These are phyloP conservation scores for Poeciliopsis infans DNA, from an alignment of 2,797 vertebrate species.

Conservation along the genomic window DNA sequence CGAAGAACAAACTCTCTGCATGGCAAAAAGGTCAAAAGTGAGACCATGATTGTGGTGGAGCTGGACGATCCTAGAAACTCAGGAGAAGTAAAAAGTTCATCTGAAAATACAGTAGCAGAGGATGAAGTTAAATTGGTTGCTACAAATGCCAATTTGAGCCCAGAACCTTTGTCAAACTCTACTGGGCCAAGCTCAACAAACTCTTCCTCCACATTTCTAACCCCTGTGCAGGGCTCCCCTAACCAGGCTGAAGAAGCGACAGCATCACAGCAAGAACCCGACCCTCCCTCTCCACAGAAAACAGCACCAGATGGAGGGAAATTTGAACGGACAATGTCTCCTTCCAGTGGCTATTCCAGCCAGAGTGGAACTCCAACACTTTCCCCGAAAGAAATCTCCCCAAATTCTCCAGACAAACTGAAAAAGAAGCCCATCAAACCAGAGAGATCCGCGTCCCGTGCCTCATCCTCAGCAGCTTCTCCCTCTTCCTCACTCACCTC, in stretches of 20 bases:
- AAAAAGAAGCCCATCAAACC: conserved; percentile 86
- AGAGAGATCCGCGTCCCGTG: conserved; percentile 82
- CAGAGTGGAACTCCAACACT: conserved; percentile 95
- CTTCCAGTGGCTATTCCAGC: conserved; percentile 97
- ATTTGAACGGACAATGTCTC: conserved; percentile 94
- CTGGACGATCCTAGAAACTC: conserved; percentile 50
- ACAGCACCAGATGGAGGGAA: conserved; percentile 73
- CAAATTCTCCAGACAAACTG: conserved; percentile 82
- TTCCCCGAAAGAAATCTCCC: conserved; percentile 83
- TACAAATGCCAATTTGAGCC: conserved; percentile 43
- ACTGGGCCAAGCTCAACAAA: conserved; percentile 51
- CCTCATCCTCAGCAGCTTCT: conserved; percentile 85
- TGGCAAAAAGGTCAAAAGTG: conserved; percentile 69
- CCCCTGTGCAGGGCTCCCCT: conserved; percentile 34
- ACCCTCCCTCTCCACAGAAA: conserved; percentile 71
- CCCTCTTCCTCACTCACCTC: conserved; percentile 89
- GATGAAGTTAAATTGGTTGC: conserved; percentile 62
- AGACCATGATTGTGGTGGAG: conserved; percentile 41
- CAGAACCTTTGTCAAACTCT: conserved; percentile 37
- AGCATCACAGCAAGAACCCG: conserved; percentile 44
- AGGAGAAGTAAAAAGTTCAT: conserved; percentile 29
- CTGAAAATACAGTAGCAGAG: conserved; percentile 52
- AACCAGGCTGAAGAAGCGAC: conserved; percentile 19
- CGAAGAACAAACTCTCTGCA: conserved; percentile 88
- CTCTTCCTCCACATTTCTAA: conserved; percentile 47